Evolutionary conservation across 2,113 vertebrate species (phyloP).

Genomic region (Scolopax mira): DNA sequence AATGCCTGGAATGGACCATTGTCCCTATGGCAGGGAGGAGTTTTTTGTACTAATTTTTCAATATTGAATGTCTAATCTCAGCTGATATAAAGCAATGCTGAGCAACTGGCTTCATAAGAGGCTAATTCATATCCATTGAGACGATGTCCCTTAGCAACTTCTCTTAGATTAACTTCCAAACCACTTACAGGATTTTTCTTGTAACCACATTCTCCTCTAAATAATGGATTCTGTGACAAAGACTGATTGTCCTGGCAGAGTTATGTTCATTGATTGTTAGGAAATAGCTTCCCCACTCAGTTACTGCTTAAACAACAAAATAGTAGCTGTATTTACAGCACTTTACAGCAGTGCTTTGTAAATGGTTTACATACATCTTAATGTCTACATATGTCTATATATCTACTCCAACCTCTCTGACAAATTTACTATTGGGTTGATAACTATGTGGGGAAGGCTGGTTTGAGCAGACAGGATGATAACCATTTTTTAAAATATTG

Average conservation of each 20-base stretch:
- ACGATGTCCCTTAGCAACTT: neutral
- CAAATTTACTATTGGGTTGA: neutral
- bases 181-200: neutral
- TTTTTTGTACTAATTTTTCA: neutral
- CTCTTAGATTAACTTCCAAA: neutral
- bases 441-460: neutral
- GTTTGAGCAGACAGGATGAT: neutral
- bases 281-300: neutral
- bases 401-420: neutral
- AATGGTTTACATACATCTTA: neutral
- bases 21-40: neutral
- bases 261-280: neutral
- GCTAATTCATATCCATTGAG: neutral
- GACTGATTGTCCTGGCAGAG: neutral
- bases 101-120: accelerated
- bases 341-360: neutral
- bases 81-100: neutral
- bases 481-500: neutral
- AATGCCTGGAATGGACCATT: neutral
- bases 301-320: neutral
- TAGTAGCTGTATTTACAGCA: neutral
- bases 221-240: neutral
- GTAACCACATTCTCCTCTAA: neutral
- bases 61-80: neutral
- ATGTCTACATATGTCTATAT: neutral